phyloP scores from a whole-genome alignment of 2,888 invertebrate genomes.

The Himalopsyche kuldschensis region DNA sequence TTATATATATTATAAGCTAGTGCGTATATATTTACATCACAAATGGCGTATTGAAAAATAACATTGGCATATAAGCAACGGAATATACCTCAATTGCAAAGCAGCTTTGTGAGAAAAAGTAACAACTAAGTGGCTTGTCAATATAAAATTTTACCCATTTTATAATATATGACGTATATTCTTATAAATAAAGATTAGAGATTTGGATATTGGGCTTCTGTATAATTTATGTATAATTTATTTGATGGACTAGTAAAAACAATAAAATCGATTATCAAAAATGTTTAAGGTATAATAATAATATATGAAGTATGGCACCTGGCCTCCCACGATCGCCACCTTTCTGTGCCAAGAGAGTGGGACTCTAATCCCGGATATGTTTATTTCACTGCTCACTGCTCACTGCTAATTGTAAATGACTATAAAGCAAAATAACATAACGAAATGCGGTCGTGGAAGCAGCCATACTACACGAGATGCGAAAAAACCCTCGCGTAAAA shows the following conservation, averaged over 20 bases:
- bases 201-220: not conserved
- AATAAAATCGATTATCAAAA: constrained; percentile 16
- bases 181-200: not conserved
- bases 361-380: constrained; percentile 38
- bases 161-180: not conserved
- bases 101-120: constrained; percentile 19
- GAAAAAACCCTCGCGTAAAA: not conserved
- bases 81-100: constrained; percentile 11
- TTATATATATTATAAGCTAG: constrained; percentile 28
- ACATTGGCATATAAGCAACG: constrained; percentile 14
- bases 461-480: not conserved
- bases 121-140: constrained; percentile 11
- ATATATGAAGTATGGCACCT: constrained; percentile 19
- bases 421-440: not conserved
- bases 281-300: constrained; percentile 8
- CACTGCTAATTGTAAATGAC: not conserved
- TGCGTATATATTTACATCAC: constrained; percentile 37
- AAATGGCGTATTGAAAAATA: constrained; percentile 25
- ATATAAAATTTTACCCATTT: not conserved
- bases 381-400: not conserved
- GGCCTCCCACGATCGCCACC: not conserved
- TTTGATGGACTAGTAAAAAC: constrained; percentile 33
- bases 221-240: not conserved
- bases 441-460: constrained; percentile 4
- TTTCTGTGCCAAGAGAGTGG: not conserved